Base-by-base conservation (phyloP, 1,140 invertebrate genomes). In the Asbolus verrucosus region DNA sequence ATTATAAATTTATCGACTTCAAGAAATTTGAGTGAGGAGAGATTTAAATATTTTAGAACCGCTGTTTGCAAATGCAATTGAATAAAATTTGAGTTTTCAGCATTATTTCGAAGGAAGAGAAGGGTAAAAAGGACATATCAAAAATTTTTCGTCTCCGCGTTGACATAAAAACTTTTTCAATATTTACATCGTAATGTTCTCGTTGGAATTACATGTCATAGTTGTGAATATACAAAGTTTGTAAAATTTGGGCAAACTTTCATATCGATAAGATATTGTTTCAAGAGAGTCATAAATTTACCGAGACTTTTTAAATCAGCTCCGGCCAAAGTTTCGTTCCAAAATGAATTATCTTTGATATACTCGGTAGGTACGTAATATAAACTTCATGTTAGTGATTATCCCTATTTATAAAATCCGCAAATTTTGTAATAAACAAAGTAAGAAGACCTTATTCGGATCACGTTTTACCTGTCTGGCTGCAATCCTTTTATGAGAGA, bases 221-320 rank as follows among this genome's bases (percentile, higher is more conserved):
- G 61, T 41, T 21, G 61, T 63, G 33, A 36, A 36, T 36, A 36
- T 6, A 36, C 33, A 36, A 36, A 36, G 33, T 36, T 36, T 36
- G 33, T 11, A 11, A 41, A 62, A 62, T 62, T 62, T 62, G 16
- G 36, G 11, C 27, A 38, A 38, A 63, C 24, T 63, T 62, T 41
- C n/a, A 5, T 21, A 31, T 39, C 61, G 39, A 63, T 62, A 39
- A 62, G 59, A 39, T 63, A 63, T 63, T 63, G 61, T 63, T 63
- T 63, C 61, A 41, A 27, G 61, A 63, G 61, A 63, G 33, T 24
- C 39, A 31, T 63, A 63, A 63, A 63, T 63, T 39, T 30, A 1
- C 6, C 9, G 9, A 15, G 19, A 39, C 16, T 24, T 54, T 54
- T 38, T n/a, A 15, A 46, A 27, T 27, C 24, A 27, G 24, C 24